Base-by-base conservation (phyloP, 1,140 invertebrate species). In the Tetraneura akinire region DNA sequence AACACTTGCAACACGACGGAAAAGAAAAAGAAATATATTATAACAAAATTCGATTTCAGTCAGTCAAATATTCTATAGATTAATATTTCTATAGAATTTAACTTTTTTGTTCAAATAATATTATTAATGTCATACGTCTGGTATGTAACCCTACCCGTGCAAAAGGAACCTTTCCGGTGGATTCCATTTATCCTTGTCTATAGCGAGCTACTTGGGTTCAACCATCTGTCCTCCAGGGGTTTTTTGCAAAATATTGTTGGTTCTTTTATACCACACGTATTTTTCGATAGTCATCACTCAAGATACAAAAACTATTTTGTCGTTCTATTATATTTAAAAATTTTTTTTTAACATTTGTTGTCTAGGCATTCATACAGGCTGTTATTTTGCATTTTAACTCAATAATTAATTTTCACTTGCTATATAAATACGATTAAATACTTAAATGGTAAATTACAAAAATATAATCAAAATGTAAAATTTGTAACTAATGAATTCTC, bases 131-230 rank as follows among this genome's bases (percentile, higher is more conserved):
- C 37, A 26, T 47, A 26, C 47, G 66, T 21, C 21, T 70, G 42
- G 37, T 47, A 26, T 47, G 23, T 23, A 29, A 70, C 66, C 23
- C 21, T 70, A 70, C 23, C 51, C 73, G 45, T 26, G 55, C 10
- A 37, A 57, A 37, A 76, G 26, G 53, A 60, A 76, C 73, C 53
- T 57, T 76, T 55, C 10, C 32, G 32, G 23, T 21, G 53, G 37
- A 76, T 76, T 57, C 53, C 51, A 76, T 76, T 76, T 76, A 57
- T 76, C 73, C 73, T 60, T 76, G 73, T 76, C 73, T 57, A n/a
- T n/a, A 16, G 32, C 45, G 32, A 47, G 73, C 53, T 57, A 76
- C 73, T 76, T 76, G 53, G 73, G 18, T 45, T 45, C 53, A 57
- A 57, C 21, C 53, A 76, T 76, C 37, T 57, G 53, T 60, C 21